Evolutionary conservation across 2,888 invertebrate species (phyloP).

Genomic region (Drosophila acutilabella): DNA sequence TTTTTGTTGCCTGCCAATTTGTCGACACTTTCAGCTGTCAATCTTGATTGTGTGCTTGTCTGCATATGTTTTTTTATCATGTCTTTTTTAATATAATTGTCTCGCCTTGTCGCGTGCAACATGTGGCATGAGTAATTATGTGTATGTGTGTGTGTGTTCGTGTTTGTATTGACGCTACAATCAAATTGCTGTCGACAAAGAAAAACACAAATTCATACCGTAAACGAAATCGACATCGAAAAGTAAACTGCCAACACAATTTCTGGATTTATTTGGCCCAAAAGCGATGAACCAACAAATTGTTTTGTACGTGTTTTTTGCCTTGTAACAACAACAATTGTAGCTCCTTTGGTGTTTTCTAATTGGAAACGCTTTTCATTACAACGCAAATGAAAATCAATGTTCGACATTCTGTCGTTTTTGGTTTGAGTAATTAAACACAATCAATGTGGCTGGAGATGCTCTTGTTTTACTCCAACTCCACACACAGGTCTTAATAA

Average conservation of each 20-base stretch:
- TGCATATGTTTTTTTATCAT: conserved; percentile 11
- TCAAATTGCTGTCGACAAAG: conserved; percentile 52
- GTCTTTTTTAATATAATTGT: conserved; percentile 20
- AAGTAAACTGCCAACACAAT: conserved; percentile 17
- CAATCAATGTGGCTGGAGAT: conserved; percentile 46
- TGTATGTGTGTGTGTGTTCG: conserved; percentile 60
- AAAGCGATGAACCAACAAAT: conserved; percentile 53
- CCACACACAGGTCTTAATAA: conserved; percentile 47
- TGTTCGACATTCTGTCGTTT: conserved; percentile 45
- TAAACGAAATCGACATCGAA: conserved; percentile 1
- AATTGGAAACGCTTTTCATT: conserved; percentile 68
- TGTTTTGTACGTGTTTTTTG: conserved; percentile 67
- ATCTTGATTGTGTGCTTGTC: conserved; percentile 16
- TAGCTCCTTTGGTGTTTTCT: conserved; percentile 46
- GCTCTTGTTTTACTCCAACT: conserved; percentile 11
- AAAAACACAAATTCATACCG: conserved; percentile 11
- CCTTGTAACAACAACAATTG: conserved; percentile 15
- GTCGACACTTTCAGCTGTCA: conserved; percentile 14
- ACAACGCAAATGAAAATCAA: conserved; percentile 65
- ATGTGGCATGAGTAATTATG: conserved; percentile 71
- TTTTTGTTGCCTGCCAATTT: conserved; percentile 7
- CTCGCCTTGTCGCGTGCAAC: conserved; percentile 40
- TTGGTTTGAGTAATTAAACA: conserved; percentile 78
- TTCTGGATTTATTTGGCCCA: conserved; percentile 33
- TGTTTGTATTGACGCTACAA: conserved; percentile 52